Base-by-base conservation (phyloP, 2,888 invertebrate genomes). In the Drosophila birchii region DNA sequence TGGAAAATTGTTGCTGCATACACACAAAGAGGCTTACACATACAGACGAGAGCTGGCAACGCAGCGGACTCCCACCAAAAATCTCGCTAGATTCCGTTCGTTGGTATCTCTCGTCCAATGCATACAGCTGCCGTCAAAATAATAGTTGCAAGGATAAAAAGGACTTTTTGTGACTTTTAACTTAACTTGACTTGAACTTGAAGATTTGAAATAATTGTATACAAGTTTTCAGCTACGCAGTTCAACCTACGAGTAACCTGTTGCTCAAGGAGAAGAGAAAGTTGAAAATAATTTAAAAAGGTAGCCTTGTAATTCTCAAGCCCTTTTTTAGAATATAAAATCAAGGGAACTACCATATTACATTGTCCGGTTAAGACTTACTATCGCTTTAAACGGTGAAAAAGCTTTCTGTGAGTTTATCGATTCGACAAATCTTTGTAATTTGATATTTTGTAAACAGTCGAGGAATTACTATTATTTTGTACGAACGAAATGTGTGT, bases 1-100 rank as follows among this genome's bases (percentile, higher is more conserved):
- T 68, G 73, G 76, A 84, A 90, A 91, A 90, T 90, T 85, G 86
- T 83, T 89, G 89, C 88, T 89, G 84, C 76, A 86, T 80, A 80
- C 80, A 86, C 75, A 87, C 62, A 53, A 57, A 62, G 56, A 58
- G 53, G 43, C 67, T 29, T 64, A 77, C 72, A 55, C 29, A 63
- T 34, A 55, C 47, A 57, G 61, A 63, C 69, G 41, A 54, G 72
- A 26, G 72, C 41, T 54, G 72, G 12, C 76, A 41, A 20, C 11
- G 34, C 57, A 41, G 51, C 72, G 53, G n/a, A 58, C 43, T 75
- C 36, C 44, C 39, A 60, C 47, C 18, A 43, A n/a, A 57, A 45
- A 39, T 64, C 14, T 44, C 44, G 57, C 44, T n/a, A 45, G 44
- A 62, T 43, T 29, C 39, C 67, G 11, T 26, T 32, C 14, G 34